phyloP scores from a whole-genome alignment of 1,140 invertebrate species.

The Ostrea edulis region DNA sequence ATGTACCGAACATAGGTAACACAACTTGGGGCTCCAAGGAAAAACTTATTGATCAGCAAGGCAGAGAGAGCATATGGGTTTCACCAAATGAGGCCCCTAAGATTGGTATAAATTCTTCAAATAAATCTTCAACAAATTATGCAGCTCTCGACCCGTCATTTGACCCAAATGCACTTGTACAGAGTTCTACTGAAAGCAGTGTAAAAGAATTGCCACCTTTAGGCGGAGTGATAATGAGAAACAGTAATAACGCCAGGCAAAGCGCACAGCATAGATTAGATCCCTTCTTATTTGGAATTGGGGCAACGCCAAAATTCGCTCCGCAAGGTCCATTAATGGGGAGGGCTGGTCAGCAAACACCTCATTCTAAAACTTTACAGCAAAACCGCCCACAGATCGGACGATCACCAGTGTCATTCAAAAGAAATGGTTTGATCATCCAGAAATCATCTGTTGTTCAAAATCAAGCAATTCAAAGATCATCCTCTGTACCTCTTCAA shows the following conservation, averaged over 20 bases:
- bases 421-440: not conserved
- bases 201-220: not conserved
- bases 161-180: not conserved
- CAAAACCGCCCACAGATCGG: not conserved
- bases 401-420: not conserved
- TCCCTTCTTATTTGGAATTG: not conserved
- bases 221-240: not conserved
- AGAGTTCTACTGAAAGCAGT: not conserved
- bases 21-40: not conserved
- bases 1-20: not conserved
- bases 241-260: not conserved
- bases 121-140: not conserved
- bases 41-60: conserved; percentile 23
- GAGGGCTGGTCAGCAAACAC: not conserved
- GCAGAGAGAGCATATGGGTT: not conserved
- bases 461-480: not conserved
- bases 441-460: not conserved
- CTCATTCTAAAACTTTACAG: not conserved
- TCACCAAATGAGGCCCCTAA: not conserved
- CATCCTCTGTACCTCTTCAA: not conserved
- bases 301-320: not conserved
- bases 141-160: not conserved
- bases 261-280: not conserved
- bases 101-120: not conserved
- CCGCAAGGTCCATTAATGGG: not conserved